Percentiles rank a stretch among this genome's conserved stretches.
Evolutionary conservation across 2,888 invertebrate genomes (phyloP).

Genomic region (Dolichopus griseipennis): DNA sequence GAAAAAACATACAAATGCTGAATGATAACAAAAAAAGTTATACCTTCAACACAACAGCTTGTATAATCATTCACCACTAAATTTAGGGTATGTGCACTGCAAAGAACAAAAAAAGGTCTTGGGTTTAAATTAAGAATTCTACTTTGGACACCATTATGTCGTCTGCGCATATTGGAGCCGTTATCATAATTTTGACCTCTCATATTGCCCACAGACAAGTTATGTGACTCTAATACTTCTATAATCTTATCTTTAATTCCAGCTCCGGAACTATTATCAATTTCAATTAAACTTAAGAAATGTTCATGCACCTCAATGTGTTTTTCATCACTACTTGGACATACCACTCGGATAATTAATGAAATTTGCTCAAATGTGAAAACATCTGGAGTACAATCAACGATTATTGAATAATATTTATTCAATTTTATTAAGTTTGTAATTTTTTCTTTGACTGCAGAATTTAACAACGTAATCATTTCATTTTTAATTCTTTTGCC

Average conservation of each 20-base stretch:
- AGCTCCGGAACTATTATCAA: too few species aligned
- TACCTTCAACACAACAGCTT: conserved; percentile 8
- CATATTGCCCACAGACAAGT: background rate
- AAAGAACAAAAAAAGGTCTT: too few species aligned
- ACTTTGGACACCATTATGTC: too few species aligned
- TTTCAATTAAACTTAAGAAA: background rate
- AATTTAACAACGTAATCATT: too few species aligned
- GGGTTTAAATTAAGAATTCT: too few species aligned
- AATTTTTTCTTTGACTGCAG: too few species aligned
- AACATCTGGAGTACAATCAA: background rate
- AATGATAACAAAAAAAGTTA: conserved; percentile 11
- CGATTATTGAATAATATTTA: conserved; percentile 13
- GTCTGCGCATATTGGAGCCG: background rate
- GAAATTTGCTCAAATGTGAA: background rate
- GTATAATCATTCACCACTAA: background rate
- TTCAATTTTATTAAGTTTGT: too few species aligned
- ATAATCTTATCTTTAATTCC: too few species aligned
- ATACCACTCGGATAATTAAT: too few species aligned
- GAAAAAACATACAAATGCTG: conserved; percentile 7
- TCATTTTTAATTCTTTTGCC: too few species aligned
- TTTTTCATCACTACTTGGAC: too few species aligned
- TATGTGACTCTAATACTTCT: background rate
- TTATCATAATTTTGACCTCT: conserved; percentile 9
- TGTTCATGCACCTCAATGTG: conserved; percentile 8
- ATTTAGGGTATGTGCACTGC: too few species aligned